Base-by-base conservation (phyloP, 2,113 vertebrate species). In the Onychorhynchus coronatus region DNA sequence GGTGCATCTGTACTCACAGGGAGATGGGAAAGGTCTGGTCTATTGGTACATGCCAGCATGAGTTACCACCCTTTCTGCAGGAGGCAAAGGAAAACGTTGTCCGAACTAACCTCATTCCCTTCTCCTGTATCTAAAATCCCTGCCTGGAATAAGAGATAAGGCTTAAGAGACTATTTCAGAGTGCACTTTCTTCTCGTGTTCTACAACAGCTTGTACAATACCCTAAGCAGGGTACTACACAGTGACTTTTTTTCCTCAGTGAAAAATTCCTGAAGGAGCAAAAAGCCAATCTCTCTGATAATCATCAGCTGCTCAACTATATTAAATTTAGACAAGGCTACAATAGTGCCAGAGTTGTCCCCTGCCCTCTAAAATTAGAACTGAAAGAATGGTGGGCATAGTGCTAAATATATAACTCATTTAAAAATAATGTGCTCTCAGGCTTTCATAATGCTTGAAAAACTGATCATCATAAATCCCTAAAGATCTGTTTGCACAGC, bases 351-450 rank as follows among this genome's bases (percentile, higher is more conserved):
- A 92, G 85, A 97, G 92, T 90, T 95, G 93, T 83, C 66, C 75
- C 93, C 92, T 95, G 95, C 96, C 92, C 94, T 97, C 82, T 94
- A 94, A 97, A 93, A 95, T 96, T 93, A 95, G 78, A 97, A 58
- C 84, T 56, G 56, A 93, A 91, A 96, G 71, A 94, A 94, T 95
- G 88, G 92, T 85, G 87, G 87, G 90, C 61, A 89, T 42, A 85
- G 91, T 22, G 90, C 96, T 96, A 97, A 96, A 96, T 96, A 97
- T 96, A 96, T 95, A 96, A 95, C 88, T 96, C 94, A 97, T 97
- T 96, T 97, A 93, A 96, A 97, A 97, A 93, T 94, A 92, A 95
- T 91, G 95, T 94, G 91, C 82, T 97, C 88, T 85, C 75, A 82
- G 55, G 92, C 92, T 85, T 93, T 96, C 87, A 84, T 68, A 91